These are phyloP conservation scores for Alosa alosa DNA, from an alignment of 2,113 vertebrate species.

Conservation along the genomic window DNA sequence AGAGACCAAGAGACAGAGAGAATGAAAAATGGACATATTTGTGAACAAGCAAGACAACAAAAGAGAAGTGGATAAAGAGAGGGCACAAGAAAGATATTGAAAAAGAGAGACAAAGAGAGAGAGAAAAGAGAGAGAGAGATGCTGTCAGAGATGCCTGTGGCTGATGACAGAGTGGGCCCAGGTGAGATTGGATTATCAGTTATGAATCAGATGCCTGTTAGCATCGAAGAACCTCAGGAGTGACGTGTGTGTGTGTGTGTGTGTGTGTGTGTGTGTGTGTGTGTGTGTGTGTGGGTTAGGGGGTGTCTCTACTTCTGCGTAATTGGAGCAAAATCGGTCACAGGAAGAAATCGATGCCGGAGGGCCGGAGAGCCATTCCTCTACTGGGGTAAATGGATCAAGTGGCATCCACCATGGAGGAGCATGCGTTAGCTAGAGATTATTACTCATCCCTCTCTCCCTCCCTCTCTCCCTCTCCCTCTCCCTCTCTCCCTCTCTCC, in stretches of 20 bases:
- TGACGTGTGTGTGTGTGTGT: no score
- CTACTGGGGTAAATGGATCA: neutral
- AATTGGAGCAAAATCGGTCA: neutral
- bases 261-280: neutral
- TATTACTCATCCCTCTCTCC: neutral
- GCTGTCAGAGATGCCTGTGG: neutral
- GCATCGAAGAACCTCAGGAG: neutral
- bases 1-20: neutral
- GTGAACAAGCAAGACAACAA: neutral
- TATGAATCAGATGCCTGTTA: constrained; percentile 2
- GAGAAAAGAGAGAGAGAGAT: neutral
- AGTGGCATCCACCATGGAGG: neutral
- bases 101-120: neutral
- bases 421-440: neutral
- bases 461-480: no score
- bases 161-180: neutral
- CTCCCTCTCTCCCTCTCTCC: no score
- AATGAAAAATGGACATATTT: neutral
- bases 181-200: neutral
- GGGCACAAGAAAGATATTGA: neutral
- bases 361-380: neutral
- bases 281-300: neutral
- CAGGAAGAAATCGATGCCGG: neutral
- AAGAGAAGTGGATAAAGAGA: neutral
- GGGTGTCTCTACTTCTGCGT: neutral